These are phyloP conservation scores for Chionis minor DNA, from an alignment of 2,113 vertebrate species.

Conservation along the genomic window DNA sequence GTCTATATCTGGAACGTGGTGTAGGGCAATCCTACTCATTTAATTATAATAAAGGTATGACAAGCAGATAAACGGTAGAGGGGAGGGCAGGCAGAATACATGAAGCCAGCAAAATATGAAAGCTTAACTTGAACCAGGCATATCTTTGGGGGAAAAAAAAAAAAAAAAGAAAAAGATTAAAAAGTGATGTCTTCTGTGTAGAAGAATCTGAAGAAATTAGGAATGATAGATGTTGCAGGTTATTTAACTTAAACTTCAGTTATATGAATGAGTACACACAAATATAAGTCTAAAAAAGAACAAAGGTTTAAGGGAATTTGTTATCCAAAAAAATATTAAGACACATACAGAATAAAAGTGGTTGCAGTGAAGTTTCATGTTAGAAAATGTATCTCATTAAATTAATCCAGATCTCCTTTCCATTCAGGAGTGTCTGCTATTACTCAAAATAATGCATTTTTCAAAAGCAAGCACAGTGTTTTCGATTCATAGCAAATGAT, in stretches of 20 bases:
- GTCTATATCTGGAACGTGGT: neutral
- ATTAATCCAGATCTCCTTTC: neutral
- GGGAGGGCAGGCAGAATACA: neutral
- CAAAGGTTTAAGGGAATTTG: neutral
- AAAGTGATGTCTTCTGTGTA: neutral
- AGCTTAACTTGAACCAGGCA: neutral
- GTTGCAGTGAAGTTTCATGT: neutral
- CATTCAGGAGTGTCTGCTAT: neutral
- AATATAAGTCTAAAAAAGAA: neutral
- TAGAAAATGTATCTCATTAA: neutral
- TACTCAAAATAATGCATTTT: neutral
- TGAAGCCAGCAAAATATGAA: neutral
- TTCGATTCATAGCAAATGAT: neutral
- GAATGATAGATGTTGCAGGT: neutral
- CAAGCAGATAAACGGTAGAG: neutral
- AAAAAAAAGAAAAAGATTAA: neutral
- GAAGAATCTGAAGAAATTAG: neutral
- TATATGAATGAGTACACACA: neutral
- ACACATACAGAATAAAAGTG: neutral
- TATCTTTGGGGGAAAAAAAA: neutral
- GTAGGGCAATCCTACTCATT: neutral
- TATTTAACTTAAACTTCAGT: neutral
- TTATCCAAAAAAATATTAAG: neutral
- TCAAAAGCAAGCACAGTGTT: rapidly evolving
- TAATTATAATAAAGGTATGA: neutral